Evolutionary conservation across 2,888 invertebrate genomes (phyloP).

Genomic region (Cistogaster globosa): DNA sequence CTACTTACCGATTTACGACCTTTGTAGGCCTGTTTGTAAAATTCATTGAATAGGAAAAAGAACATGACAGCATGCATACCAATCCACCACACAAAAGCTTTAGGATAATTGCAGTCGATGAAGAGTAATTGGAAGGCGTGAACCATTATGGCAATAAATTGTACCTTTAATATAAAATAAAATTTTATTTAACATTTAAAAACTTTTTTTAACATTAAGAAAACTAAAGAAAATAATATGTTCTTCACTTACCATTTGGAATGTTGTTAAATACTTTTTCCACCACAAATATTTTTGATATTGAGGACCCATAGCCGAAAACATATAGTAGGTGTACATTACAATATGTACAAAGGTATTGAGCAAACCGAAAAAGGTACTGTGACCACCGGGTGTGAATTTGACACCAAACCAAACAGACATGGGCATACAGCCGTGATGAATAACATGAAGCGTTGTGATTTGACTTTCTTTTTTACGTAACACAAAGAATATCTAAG

Average conservation of each 20-base stretch:
- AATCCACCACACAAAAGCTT: constrained; percentile 98
- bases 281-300: constrained; percentile 96
- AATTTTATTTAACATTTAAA: not conserved
- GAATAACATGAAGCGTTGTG: constrained; percentile 96
- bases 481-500: constrained; percentile 95
- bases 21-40: constrained; percentile 92
- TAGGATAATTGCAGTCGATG: constrained; percentile 95
- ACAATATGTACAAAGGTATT: constrained; percentile 98
- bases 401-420: constrained; percentile 98
- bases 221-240: not conserved
- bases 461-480: constrained; percentile 97
- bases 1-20: constrained; percentile 80
- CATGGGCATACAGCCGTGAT: constrained; percentile 98
- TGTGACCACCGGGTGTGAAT: constrained; percentile 97
- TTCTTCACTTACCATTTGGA: constrained; percentile 90
- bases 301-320: constrained; percentile 94
- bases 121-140: constrained; percentile 96
- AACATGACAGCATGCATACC: constrained; percentile 98
- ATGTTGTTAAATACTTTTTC: constrained; percentile 96
- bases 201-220: not conserved
- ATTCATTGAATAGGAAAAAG: constrained; percentile 97
- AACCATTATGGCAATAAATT: constrained; percentile 94
- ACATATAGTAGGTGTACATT: constrained; percentile 97
- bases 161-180: constrained; percentile 86
- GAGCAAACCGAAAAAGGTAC: constrained; percentile 96